These are phyloP conservation scores for Ceratoteleas bidentatus DNA, from an alignment of 1,140 invertebrate genomes.

Conservation along the genomic window DNA sequence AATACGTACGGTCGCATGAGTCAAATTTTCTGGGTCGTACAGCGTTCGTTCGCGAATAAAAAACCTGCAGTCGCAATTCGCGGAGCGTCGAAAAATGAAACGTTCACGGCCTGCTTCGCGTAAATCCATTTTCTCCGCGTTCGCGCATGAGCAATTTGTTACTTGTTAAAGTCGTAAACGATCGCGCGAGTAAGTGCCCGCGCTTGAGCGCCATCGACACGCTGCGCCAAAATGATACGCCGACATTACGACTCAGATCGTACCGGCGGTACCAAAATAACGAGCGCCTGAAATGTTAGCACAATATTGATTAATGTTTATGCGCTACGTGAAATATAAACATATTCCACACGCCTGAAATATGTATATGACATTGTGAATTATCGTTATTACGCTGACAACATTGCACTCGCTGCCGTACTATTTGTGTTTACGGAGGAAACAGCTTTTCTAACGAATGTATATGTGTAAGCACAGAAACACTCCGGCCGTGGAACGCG, in stretches of 20 bases:
- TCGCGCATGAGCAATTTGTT: too few species aligned
- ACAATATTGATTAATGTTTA: slow-evolving; percentile 51
- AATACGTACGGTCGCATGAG: too few species aligned
- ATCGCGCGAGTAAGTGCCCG: too few species aligned
- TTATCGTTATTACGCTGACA: slow-evolving; percentile 47
- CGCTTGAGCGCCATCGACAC: too few species aligned
- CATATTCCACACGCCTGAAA: slow-evolving; percentile 25
- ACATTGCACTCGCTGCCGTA: slow-evolving; percentile 32
- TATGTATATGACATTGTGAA: slow-evolving; percentile 44
- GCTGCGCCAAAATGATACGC: too few species aligned
- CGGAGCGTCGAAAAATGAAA: too few species aligned
- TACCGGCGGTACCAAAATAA: slow-evolving; percentile 5
- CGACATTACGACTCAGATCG: slow-evolving; percentile 2
- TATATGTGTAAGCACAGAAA: slow-evolving; percentile 26
- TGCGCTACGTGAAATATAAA: slow-evolving; percentile 23
- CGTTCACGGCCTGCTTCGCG: too few species aligned
- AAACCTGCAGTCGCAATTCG: too few species aligned
- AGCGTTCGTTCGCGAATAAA: too few species aligned
- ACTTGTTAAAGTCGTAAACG: too few species aligned
- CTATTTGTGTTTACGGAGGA: slow-evolving; percentile 51
- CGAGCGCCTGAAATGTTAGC: slow-evolving; percentile 6
- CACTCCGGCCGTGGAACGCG: slow-evolving; percentile 4
- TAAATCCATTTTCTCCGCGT: too few species aligned
- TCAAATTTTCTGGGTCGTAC: too few species aligned
- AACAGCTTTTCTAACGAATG: slow-evolving; percentile 42